A percentile compares a stretch with the other conserved stretches of the same genome.
Evolutionary conservation across 2,888 invertebrate species (phyloP).

Genomic region (Idaea dimidiata): DNA sequence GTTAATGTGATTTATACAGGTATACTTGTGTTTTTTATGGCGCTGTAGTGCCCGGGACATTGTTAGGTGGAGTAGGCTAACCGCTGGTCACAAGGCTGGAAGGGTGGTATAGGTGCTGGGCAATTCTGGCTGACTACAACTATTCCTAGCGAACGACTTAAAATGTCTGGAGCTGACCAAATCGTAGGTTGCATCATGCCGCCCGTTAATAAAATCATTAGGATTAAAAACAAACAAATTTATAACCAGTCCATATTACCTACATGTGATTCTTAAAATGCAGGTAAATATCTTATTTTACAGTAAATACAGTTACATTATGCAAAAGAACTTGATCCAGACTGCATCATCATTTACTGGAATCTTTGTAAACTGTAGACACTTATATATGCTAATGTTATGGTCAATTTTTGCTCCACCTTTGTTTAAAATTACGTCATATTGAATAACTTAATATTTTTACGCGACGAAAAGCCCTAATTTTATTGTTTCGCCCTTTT

Average conservation of each 20-base stretch:
- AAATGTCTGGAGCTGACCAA: too few relatives aligned
- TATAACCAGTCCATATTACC: background rate
- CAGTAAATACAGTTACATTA: background rate
- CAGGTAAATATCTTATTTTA: background rate
- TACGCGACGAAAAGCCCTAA: background rate
- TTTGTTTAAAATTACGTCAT: background rate
- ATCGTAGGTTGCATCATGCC: background rate
- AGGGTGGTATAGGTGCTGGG: too few relatives aligned
- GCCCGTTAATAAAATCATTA: background rate
- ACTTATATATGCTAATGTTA: background rate
- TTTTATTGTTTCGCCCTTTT: background rate
- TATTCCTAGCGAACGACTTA: too few relatives aligned
- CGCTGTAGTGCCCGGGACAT: too few relatives aligned
- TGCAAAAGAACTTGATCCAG: background rate
- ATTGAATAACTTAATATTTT: background rate
- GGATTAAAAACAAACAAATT: background rate
- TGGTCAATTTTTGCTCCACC: background rate
- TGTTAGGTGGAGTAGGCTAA: too few relatives aligned
- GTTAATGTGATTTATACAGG: too few relatives aligned
- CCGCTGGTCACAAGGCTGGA: too few relatives aligned
- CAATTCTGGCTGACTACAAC: too few relatives aligned
- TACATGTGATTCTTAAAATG: background rate
- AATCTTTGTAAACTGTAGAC: background rate
- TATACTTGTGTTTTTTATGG: too few relatives aligned
- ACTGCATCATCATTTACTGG: background rate